These are phyloP conservation scores for Heliconius himera DNA, from an alignment of 1,140 invertebrate genomes.

Conservation along the genomic window DNA sequence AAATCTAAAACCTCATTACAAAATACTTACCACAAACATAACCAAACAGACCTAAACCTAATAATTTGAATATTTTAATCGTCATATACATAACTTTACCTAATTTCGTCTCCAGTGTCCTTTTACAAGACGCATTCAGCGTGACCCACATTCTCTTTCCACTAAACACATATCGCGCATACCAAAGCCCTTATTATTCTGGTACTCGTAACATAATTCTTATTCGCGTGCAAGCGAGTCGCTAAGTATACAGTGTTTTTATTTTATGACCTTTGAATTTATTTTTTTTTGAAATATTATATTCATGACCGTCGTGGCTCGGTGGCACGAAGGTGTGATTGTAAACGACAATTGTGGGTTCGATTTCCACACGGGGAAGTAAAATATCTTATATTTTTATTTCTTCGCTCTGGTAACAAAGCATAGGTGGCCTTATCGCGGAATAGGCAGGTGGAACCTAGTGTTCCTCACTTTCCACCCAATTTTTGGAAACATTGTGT, in stretches of 20 bases:
- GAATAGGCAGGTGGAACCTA: too few species aligned
- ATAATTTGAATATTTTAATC: background rate
- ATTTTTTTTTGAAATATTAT: conserved; percentile 32
- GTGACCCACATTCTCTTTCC: conserved; percentile 23
- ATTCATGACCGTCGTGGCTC: background rate
- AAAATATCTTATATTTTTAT: too few species aligned
- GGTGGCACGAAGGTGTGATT: too few species aligned
- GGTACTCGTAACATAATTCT: conserved; percentile 23
- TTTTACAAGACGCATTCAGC: conserved; percentile 8
- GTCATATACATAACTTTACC: background rate
- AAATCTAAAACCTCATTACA: background rate
- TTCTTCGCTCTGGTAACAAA: too few species aligned
- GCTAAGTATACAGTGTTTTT: conserved; percentile 31
- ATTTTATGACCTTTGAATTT: conserved; percentile 32
- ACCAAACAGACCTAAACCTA: background rate
- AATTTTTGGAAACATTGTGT: too few species aligned
- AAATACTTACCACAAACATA: background rate
- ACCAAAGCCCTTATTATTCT: conserved; percentile 29
- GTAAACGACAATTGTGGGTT: too few species aligned
- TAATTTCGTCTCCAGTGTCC: background rate
- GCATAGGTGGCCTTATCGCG: too few species aligned
- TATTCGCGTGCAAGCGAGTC: conserved; percentile 10
- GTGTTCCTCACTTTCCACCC: too few species aligned
- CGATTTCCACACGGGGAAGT: too few species aligned
- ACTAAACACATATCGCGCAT: conserved; percentile 36